Conservation (phyloP, 2,113 vertebrate genomes). For the Neotoma lepida region DNA sequence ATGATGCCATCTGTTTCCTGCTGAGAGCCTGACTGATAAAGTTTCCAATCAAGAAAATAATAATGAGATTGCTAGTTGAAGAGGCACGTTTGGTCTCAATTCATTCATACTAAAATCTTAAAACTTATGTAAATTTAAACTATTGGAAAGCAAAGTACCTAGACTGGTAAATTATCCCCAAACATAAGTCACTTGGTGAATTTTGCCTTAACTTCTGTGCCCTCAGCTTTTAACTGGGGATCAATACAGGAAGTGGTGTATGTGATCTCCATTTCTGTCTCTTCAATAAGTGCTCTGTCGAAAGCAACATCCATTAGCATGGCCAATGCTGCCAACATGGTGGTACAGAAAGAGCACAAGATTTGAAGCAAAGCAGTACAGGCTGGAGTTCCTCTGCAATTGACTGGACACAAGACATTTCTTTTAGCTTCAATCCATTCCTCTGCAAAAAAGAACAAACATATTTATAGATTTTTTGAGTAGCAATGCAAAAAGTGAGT, state of each 20-base stretch:
- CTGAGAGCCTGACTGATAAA: slow-evolving; percentile 31
- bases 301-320: slow-evolving; percentile 53
- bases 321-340: background rate
- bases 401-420: slow-evolving; percentile 14
- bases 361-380: slow-evolving; percentile 18
- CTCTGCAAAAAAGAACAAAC: slow-evolving; percentile 45
- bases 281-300: slow-evolving; percentile 22
- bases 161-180: slow-evolving; percentile 51
- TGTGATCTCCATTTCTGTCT: slow-evolving; percentile 38
- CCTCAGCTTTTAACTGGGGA: slow-evolving; percentile 59
- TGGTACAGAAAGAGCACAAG: background rate
- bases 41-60: slow-evolving; percentile 72
- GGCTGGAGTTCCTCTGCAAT: background rate
- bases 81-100: slow-evolving; percentile 29
- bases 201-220: slow-evolving; percentile 51
- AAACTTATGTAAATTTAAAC: slow-evolving; percentile 57
- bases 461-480: slow-evolving; percentile 30
- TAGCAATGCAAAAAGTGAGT: background rate
- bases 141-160: slow-evolving; percentile 62
- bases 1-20: slow-evolving; percentile 59
- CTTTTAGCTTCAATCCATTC: slow-evolving; percentile 44
- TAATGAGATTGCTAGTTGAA: slow-evolving; percentile 54
- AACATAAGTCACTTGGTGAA: slow-evolving; percentile 23
- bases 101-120: slow-evolving; percentile 44
- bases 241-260: slow-evolving; percentile 48